These are phyloP conservation scores for Drosophila cracens DNA, from an alignment of 2,888 invertebrate species.

Conservation along the genomic window DNA sequence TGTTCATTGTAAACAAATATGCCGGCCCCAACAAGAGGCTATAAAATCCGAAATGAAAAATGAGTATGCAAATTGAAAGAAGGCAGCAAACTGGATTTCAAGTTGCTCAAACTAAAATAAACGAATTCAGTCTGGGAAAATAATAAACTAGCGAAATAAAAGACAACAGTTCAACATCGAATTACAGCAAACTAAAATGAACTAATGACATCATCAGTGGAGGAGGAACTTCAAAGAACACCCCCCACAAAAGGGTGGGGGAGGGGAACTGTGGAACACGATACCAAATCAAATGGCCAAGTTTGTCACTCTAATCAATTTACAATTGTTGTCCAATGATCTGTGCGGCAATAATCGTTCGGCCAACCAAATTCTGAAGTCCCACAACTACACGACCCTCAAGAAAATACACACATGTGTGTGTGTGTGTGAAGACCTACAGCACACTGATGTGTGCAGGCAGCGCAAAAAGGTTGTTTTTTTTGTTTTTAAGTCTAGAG, in stretches of 20 bases:
- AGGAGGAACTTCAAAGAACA: background rate
- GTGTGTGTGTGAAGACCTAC: slow-evolving; percentile 46
- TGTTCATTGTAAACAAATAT: background rate
- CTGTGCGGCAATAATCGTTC: slow-evolving; percentile 70
- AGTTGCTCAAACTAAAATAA: background rate
- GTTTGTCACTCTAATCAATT: slow-evolving; percentile 63
- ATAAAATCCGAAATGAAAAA: background rate
- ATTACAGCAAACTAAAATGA: background rate
- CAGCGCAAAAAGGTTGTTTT: slow-evolving; percentile 6
- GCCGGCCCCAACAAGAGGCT: background rate
- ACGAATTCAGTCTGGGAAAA: background rate
- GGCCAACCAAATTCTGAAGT: slow-evolving; percentile 59
- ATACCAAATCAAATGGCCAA: slow-evolving; percentile 44
- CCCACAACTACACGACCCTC: slow-evolving; percentile 46
- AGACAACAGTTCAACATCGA: background rate
- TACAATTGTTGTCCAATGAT: slow-evolving; percentile 73
- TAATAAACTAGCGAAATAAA: background rate
- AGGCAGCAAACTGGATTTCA: background rate
- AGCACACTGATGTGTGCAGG: slow-evolving; percentile 19
- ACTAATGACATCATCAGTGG: slow-evolving; percentile 10
- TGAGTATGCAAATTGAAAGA: background rate
- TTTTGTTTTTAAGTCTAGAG: slow-evolving; percentile 1
- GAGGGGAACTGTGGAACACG: slow-evolving; percentile 11
- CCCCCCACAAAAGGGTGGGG: background rate
- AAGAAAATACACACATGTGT: background rate